Base-by-base conservation (phyloP, 1,140 invertebrate species). In the Orchestia grillus region DNA sequence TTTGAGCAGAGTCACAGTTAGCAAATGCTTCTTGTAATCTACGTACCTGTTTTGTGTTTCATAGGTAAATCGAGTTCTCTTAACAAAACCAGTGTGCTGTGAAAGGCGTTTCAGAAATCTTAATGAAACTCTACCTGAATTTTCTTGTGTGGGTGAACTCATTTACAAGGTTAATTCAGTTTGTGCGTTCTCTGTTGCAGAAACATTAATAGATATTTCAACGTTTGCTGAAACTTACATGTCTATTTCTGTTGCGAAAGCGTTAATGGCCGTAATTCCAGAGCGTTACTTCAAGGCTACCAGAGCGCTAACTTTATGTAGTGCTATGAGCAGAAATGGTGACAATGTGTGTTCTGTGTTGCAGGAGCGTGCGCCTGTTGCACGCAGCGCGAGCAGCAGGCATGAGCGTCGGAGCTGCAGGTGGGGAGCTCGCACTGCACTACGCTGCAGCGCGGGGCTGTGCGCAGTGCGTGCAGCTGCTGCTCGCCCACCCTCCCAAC, bases 391-490 rank as follows among this genome's bases (percentile, higher is more conserved):
- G 92, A 40, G 92, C 92, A 45, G 92, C 92, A 94, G 92, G 92
- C 44, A 94, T 94, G 92, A 94, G 92, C 40, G 92, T 94, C 8
- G 92, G 92, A 6, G 92, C 96, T 44, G 87, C 96, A 43, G 97
- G 96, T 6, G 97, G 97, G 15, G 98, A 98, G 87, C 97, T 99
- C 96, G 98, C 98, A 96, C 98, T 99, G 94, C 98, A 99, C 97
- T 99, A 99, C 97, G 98, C 98, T 0, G 98, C 98, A 43, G 98
- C 98, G 94, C 98, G 98, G 96, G 98, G 98, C 88, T 99, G 98
- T 97, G 97, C 99, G 92, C 98, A 99, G 97, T 98, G 98, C 97
- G 98, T 99, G 96, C 98, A 98, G 97, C 97, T 99, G 36, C 98
- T 99, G 36, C 98, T 98, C 47, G 87, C 92, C 8, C 92, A 94